A percentile compares a stretch with the other conserved stretches of the same genome.
Conservation (phyloP, 2,113 vertebrate species). For the Mystacornis crossleyi region DNA sequence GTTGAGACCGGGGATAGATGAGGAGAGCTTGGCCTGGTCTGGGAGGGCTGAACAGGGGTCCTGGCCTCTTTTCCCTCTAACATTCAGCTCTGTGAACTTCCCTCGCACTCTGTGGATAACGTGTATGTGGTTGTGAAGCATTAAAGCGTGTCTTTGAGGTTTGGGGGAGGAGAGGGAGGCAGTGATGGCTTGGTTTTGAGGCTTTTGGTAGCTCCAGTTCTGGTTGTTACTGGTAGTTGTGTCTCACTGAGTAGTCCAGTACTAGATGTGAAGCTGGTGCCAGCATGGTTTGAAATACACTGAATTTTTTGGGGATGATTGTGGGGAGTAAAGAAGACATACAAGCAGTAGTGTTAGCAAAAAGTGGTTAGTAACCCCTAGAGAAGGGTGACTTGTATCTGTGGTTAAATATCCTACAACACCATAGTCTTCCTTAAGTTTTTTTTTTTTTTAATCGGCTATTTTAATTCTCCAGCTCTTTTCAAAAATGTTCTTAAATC, state of each 20-base stretch:
- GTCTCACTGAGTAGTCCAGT: background rate
- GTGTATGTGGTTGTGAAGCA: background rate
- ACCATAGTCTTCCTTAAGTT: background rate
- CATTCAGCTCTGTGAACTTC: background rate
- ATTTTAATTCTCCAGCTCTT: background rate
- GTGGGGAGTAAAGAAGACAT: background rate
- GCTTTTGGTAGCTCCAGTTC: background rate
- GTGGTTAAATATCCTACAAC: background rate
- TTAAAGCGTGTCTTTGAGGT: background rate
- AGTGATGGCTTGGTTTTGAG: background rate
- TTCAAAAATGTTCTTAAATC: background rate
- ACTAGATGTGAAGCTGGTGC: fast-evolving
- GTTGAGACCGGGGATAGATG: background rate
- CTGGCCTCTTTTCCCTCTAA: background rate
- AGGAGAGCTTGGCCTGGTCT: background rate
- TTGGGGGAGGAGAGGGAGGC: background rate
- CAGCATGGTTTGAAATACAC: background rate
- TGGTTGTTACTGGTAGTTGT: background rate
- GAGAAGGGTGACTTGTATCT: background rate
- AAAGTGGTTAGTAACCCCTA: background rate
- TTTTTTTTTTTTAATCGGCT: background rate
- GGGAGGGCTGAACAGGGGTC: background rate
- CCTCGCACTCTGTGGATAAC: background rate
- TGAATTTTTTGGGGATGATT: background rate
- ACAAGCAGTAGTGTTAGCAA: background rate